Percentiles rank a stretch among this genome's conserved stretches.
phyloP scores from a whole-genome alignment of 2,797 vertebrate genomes.

The Rhinatrema bivittatum region DNA sequence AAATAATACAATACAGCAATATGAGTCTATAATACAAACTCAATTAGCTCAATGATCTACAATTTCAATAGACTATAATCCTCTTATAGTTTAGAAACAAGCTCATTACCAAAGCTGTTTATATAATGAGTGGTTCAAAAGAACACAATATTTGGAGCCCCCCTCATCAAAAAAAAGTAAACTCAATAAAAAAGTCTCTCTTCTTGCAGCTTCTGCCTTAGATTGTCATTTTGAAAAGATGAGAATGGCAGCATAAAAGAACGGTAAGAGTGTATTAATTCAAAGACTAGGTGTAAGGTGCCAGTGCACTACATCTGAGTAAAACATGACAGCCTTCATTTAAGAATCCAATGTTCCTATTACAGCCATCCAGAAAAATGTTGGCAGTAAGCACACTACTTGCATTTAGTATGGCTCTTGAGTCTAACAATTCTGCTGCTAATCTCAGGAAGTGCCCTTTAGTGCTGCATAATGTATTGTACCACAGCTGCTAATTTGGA shows the following conservation, averaged over 20 bases:
- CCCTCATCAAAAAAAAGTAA: no score
- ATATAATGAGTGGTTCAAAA: no score
- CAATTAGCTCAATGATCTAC: no score
- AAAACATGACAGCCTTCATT: not conserved
- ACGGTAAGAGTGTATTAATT: not conserved
- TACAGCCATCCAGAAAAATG: not conserved
- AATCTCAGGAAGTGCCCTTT: conserved; percentile 1
- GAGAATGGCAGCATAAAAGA: conserved; percentile 1
- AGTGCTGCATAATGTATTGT: no score
- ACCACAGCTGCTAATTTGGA: conserved; percentile 20
- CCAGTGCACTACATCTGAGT: not conserved
- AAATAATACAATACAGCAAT: no score
- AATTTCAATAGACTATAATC: no score
- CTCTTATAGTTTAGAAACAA: no score
- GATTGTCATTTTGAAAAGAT: not conserved
- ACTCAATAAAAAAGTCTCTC: no score
- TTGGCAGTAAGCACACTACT: not conserved
- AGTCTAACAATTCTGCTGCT: conserved; percentile 3
- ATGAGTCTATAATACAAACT: no score
- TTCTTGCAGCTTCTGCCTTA: no score
- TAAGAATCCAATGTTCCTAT: not conserved
- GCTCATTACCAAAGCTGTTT: no score
- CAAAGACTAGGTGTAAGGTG: not conserved
- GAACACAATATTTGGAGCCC: no score
- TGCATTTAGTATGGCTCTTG: not conserved